phyloP scores from a whole-genome alignment of 2,797 vertebrate genomes.

The Furcifer pardalis region DNA sequence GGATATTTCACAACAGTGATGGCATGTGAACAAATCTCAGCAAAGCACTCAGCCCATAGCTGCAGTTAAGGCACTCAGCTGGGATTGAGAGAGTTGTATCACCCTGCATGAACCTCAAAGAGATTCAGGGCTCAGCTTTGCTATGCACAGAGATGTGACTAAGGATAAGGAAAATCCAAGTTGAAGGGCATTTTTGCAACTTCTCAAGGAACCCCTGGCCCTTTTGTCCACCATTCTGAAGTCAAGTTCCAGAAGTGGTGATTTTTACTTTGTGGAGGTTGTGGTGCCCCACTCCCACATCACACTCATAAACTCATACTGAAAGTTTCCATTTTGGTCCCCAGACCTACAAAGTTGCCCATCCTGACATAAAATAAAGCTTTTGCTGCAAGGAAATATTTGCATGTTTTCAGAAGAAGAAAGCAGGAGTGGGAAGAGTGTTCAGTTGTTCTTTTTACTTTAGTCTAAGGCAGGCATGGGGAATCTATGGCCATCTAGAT shows the following conservation, averaged over 20 bases:
- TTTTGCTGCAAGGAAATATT: too few species aligned
- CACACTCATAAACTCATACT: too few species aligned
- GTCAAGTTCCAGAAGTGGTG: too few species aligned
- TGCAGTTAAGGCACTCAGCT: neutral
- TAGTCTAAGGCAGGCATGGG: neutral
- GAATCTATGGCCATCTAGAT: neutral
- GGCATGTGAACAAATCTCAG: neutral
- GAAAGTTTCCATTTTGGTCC: too few species aligned
- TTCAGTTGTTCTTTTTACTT: neutral
- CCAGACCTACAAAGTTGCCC: too few species aligned
- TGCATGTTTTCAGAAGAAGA: neutral
- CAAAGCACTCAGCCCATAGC: neutral
- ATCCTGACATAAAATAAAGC: neutral
- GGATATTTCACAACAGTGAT: neutral
- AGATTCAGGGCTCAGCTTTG: neutral
- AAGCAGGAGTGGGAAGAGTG: neutral
- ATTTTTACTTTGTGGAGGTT: too few species aligned
- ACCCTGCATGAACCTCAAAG: neutral
- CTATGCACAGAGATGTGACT: neutral
- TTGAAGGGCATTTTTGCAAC: too few species aligned
- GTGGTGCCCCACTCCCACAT: too few species aligned
- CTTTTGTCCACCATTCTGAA: too few species aligned
- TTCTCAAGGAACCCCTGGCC: too few species aligned
- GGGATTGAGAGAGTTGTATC: neutral
- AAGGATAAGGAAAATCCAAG: neutral